phyloP scores from a whole-genome alignment of 2,113 vertebrate species.

The Symphodus melops region DNA sequence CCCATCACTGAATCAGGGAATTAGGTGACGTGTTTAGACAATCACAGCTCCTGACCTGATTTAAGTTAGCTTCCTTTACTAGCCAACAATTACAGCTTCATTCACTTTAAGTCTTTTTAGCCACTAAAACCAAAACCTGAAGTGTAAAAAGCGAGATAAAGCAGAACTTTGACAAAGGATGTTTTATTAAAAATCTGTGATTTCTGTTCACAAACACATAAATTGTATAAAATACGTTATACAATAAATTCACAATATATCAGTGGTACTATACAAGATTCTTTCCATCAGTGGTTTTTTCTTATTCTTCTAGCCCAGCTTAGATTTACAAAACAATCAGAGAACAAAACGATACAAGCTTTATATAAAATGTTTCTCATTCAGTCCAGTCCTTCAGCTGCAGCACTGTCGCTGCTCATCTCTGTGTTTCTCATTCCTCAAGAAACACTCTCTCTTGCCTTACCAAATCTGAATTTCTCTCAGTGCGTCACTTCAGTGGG shows the following conservation, averaged over 20 bases:
- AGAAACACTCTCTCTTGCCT: constrained; percentile 11
- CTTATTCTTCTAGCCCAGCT: not conserved
- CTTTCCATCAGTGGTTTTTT: not conserved
- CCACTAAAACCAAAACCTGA: not conserved
- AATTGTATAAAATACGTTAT: constrained; percentile 5
- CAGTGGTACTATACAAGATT: constrained; percentile 23
- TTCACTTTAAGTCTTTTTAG: too few relatives aligned
- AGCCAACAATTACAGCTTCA: too few relatives aligned
- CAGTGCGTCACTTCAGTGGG: not conserved
- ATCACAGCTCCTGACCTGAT: not conserved
- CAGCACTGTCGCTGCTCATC: not conserved
- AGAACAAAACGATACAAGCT: constrained; percentile 24
- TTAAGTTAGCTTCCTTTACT: not conserved
- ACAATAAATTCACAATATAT: constrained; percentile 42
- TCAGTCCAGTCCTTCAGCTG: constrained; percentile 19
- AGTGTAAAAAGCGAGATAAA: not conserved
- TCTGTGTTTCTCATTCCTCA: constrained; percentile 4
- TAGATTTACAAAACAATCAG: constrained; percentile 17
- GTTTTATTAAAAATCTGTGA: constrained; percentile 62
- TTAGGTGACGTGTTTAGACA: not conserved
- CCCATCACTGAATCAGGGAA: not conserved
- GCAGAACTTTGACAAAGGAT: not conserved
- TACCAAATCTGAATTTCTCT: constrained; percentile 1
- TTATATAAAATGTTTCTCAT: constrained; percentile 1
- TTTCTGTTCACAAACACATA: constrained; percentile 34